Percentiles rank a stretch among this genome's conserved stretches.
phyloP scores from a whole-genome alignment of 2,113 vertebrate species.

The Eulemur rufifrons region DNA sequence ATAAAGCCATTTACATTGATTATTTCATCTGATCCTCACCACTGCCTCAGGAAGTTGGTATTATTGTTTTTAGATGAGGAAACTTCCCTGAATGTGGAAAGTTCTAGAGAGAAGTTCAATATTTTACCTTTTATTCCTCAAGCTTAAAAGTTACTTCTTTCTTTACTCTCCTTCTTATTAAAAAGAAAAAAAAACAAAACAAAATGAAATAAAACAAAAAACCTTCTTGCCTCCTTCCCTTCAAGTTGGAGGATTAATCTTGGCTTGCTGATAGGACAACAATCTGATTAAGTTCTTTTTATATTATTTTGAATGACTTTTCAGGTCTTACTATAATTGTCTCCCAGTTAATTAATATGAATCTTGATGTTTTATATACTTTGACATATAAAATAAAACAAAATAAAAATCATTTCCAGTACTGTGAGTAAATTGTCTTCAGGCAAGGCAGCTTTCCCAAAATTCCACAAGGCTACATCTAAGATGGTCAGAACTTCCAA shows the following conservation, averaged over 20 bases:
- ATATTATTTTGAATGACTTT: background rate
- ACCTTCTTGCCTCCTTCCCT: background rate
- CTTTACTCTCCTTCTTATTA: background rate
- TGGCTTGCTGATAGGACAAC: background rate
- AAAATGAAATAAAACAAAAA: background rate
- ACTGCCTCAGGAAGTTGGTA: background rate
- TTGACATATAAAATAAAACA: background rate
- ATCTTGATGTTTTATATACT: background rate
- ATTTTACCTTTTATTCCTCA: background rate
- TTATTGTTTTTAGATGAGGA: background rate
- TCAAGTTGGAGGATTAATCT: background rate
- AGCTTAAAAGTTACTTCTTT: background rate
- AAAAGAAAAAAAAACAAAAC: too few species aligned
- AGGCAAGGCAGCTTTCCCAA: background rate
- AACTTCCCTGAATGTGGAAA: background rate
- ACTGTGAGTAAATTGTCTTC: background rate
- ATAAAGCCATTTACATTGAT: background rate
- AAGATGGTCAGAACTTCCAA: background rate
- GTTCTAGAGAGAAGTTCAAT: background rate
- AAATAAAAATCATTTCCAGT: background rate
- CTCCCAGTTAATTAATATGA: background rate
- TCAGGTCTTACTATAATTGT: background rate
- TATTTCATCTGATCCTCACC: background rate
- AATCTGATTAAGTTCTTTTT: background rate
- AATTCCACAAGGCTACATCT: background rate